phyloP scores from a whole-genome alignment of 2,888 invertebrate genomes.

The Hecatera dysodea region DNA sequence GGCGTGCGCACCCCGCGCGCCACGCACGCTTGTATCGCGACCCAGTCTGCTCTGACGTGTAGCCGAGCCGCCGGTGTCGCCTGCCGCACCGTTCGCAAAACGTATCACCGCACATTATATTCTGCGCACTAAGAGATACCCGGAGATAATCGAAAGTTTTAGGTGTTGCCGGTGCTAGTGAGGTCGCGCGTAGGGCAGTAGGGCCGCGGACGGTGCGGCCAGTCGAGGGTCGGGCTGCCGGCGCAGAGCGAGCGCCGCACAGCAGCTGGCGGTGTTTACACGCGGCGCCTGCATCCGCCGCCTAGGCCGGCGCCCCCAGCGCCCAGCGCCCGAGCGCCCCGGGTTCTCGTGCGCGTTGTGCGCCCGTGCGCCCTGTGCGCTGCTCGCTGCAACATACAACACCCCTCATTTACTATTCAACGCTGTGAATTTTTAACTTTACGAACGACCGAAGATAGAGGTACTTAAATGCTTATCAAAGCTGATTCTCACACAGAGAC shows the following conservation, averaged over 20 bases:
- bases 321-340: conserved; percentile 67
- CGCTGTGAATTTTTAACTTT: conserved; percentile 89
- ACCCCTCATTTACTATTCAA: conserved; percentile 88
- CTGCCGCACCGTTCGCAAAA: conserved; percentile 76
- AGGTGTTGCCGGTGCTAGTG: conserved; percentile 64
- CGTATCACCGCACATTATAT: conserved; percentile 78
- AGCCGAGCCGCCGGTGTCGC: conserved; percentile 86
- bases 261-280: conserved; percentile 89
- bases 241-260: conserved; percentile 76
- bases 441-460: conserved; percentile 86
- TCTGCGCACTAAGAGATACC: conserved; percentile 81
- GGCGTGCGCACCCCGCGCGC: conserved; percentile 85
- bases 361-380: conserved; percentile 68
- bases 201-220: conserved; percentile 60
- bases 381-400: conserved; percentile 84
- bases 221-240: conserved; percentile 66
- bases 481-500: conserved; percentile 83
- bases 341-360: conserved; percentile 67
- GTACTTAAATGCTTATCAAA: conserved; percentile 88
- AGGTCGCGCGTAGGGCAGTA: conserved; percentile 60
- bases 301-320: conserved; percentile 69
- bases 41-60: conserved; percentile 90
- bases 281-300: conserved; percentile 82
- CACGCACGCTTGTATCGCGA: conserved; percentile 88
- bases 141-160: conserved; percentile 67